phyloP scores from a whole-genome alignment of 2,797 vertebrate genomes.

The Tokudaia tokunoshimensis region DNA sequence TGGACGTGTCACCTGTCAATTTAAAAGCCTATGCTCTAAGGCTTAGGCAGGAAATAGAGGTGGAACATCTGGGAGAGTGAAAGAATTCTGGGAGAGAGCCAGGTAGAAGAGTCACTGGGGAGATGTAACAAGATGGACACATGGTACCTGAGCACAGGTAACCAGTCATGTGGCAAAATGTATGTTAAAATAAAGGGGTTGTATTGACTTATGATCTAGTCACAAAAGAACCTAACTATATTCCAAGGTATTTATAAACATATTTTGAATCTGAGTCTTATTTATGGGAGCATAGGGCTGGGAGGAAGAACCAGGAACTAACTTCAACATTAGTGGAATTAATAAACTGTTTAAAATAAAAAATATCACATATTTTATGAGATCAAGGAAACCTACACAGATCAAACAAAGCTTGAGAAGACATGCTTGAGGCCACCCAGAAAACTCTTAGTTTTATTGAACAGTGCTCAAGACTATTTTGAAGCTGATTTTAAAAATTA shows the following conservation, averaged over 20 bases:
- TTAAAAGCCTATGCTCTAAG: background rate
- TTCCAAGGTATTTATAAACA: background rate
- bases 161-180: background rate
- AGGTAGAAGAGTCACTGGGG: background rate
- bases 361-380: background rate
- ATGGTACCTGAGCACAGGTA: background rate
- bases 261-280: background rate
- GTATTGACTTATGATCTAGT: background rate
- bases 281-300: background rate
- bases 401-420: background rate
- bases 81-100: background rate
- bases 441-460: constrained; percentile 43
- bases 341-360: constrained; percentile 23
- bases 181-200: background rate
- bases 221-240: background rate
- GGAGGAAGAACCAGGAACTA: background rate
- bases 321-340: background rate
- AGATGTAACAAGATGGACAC: background rate
- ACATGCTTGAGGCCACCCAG: background rate
- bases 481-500: constrained; percentile 53
- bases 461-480: constrained; percentile 38
- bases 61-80: background rate
- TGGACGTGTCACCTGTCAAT: background rate
- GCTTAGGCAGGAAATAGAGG: background rate
- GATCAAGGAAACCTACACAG: background rate